Percentiles rank a stretch among this genome's conserved stretches.
These are phyloP conservation scores for Phyto melanocephala DNA, from an alignment of 2,888 invertebrate genomes.

Conservation along the genomic window DNA sequence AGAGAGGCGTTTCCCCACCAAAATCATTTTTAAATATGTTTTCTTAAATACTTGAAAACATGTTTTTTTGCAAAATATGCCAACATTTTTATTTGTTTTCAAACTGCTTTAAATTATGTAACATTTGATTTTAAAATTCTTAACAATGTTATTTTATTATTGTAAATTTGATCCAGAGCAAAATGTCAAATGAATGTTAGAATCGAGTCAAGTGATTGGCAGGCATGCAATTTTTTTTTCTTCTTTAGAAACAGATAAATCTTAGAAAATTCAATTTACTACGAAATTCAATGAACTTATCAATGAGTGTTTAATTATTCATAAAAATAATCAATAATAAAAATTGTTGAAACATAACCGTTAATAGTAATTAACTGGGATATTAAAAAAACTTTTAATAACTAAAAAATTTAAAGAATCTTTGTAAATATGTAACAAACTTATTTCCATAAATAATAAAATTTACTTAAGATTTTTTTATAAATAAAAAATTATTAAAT, in stretches of 20 bases:
- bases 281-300: slow-evolving; percentile 28
- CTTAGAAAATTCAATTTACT: slow-evolving; percentile 17
- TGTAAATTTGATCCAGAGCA: background rate
- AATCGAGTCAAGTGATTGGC: slow-evolving; percentile 53
- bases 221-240: slow-evolving; percentile 58
- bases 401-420: too few relatives aligned
- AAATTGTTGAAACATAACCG: too few relatives aligned
- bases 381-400: too few relatives aligned
- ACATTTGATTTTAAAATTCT: slow-evolving; percentile 6
- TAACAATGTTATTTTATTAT: slow-evolving; percentile 12
- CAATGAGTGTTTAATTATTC: background rate
- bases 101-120: slow-evolving; percentile 1
- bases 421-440: too few relatives aligned
- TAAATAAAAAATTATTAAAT: too few relatives aligned
- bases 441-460: too few relatives aligned
- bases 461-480: too few relatives aligned
- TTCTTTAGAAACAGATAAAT: slow-evolving; percentile 20
- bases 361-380: too few relatives aligned
- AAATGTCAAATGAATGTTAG: slow-evolving; percentile 38
- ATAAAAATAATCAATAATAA: too few relatives aligned
- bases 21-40: background rate
- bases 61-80: slow-evolving; percentile 12
- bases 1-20: slow-evolving; percentile 55
- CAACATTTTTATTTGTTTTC: slow-evolving; percentile 41
- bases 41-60: background rate